Percentiles rank a stretch among this genome's conserved stretches.
These are phyloP conservation scores for Canis aureus DNA, from an alignment of 2,113 vertebrate genomes.

Conservation along the genomic window DNA sequence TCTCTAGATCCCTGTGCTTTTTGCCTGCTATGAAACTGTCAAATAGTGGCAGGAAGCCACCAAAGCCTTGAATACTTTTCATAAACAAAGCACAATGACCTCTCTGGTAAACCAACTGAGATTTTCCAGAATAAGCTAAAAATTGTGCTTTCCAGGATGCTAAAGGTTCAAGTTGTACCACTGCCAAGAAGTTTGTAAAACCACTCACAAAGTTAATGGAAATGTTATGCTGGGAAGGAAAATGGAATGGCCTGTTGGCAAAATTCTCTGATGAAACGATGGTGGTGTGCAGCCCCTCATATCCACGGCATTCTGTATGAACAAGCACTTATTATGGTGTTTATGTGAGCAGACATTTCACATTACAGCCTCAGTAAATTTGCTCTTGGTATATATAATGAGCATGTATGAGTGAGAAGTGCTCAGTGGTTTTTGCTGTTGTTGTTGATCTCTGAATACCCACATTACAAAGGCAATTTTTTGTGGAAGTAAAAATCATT, in stretches of 20 bases:
- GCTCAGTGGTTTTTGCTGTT: neutral
- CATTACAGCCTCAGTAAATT: neutral
- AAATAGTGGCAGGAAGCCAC: constrained; percentile 50
- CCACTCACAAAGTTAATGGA: constrained; percentile 50
- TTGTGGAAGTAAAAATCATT: neutral
- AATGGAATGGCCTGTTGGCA: constrained; percentile 24
- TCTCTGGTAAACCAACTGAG: constrained; percentile 39
- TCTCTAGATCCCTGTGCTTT: constrained; percentile 22
- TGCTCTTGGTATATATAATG: neutral
- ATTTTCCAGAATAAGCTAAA: constrained; percentile 77
- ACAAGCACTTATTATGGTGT: constrained; percentile 14
- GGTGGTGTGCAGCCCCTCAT: neutral
- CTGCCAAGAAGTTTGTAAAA: constrained; percentile 70
- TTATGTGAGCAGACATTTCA: constrained; percentile 32
- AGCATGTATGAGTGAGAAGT: neutral
- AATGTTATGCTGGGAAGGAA: constrained; percentile 57
- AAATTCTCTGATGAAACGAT: constrained; percentile 51
- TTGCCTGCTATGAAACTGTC: constrained; percentile 55
- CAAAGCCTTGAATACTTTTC: constrained; percentile 58
- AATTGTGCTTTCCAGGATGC: constrained; percentile 67
- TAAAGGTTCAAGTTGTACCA: constrained; percentile 68
- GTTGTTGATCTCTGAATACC: constrained; percentile 25
- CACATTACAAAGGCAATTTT: constrained; percentile 39
- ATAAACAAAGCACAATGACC: constrained; percentile 69
- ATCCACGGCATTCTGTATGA: constrained; percentile 1